These are phyloP conservation scores for Pterophyllum scalare DNA, from an alignment of 2,113 vertebrate species.

Conservation along the genomic window DNA sequence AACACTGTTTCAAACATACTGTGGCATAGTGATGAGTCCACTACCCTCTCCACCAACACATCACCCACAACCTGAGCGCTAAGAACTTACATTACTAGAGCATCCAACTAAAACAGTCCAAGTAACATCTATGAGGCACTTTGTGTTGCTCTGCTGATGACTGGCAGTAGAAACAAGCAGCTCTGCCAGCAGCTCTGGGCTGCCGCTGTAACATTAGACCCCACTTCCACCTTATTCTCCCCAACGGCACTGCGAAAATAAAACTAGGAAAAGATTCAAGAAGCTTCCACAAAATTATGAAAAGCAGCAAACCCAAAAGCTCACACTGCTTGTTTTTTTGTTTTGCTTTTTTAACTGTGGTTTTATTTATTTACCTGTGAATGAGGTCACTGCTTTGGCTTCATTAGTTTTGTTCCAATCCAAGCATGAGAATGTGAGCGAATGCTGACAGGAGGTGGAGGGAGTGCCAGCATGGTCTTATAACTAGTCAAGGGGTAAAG, in stretches of 20 bases:
- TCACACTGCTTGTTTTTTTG: neutral
- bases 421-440: slow-evolving; percentile 5
- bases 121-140: neutral
- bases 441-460: slow-evolving; percentile 2
- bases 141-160: neutral
- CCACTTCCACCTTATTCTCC: slow-evolving; percentile 22
- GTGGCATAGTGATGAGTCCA: neutral
- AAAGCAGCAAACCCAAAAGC: neutral
- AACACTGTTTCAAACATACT: neutral
- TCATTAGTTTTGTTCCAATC: slow-evolving; percentile 22
- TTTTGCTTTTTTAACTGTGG: neutral
- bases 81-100: neutral
- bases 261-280: neutral
- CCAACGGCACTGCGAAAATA: slow-evolving; percentile 1
- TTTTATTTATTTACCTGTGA: slow-evolving; percentile 44
- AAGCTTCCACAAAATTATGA: neutral
- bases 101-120: neutral
- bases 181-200: slow-evolving; percentile 20
- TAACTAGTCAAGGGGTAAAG: slow-evolving; percentile 38
- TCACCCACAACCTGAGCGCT: neutral
- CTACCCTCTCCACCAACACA: neutral
- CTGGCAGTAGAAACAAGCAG: slow-evolving; percentile 5
- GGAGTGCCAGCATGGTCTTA: slow-evolving; percentile 10
- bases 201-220: slow-evolving; percentile 32
- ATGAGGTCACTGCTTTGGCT: slow-evolving; percentile 14